Evolutionary conservation across 2,797 vertebrate genomes (phyloP).

Genomic region (Manis pentadactyla): DNA sequence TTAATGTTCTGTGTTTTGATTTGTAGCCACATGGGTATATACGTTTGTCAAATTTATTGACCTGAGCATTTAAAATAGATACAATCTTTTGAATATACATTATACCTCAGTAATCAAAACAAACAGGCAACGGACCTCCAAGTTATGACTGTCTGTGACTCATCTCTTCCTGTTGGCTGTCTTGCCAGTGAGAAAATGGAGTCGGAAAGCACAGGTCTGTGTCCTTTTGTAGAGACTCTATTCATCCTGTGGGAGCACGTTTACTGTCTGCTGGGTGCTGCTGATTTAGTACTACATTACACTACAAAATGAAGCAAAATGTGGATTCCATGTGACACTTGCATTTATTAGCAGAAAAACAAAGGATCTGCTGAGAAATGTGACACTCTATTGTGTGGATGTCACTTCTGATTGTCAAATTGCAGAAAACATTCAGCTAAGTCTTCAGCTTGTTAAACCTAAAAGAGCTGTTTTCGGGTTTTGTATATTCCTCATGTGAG

Average conservation of each 20-base stretch:
- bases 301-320: conserved; percentile 27
- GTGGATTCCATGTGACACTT: neutral
- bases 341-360: conserved; percentile 60
- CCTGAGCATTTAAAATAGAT: neutral
- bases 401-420: conserved; percentile 69
- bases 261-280: neutral
- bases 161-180: neutral
- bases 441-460: conserved; percentile 56
- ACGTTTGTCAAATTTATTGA: neutral
- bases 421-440: conserved; percentile 46
- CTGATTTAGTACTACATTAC: neutral
- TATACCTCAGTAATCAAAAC: neutral
- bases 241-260: neutral
- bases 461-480: conserved; percentile 50
- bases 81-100: neutral
- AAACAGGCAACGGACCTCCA: neutral
- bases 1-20: neutral
- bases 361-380: conserved; percentile 29
- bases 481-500: conserved; percentile 55
- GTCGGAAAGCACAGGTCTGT: neutral
- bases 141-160: no score
- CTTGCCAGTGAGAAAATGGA: neutral
- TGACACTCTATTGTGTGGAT: conserved; percentile 25
- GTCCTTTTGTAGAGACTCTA: neutral
- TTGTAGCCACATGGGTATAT: neutral